These are phyloP conservation scores for Syngnathus typhle DNA, from an alignment of 2,113 vertebrate species.

Conservation along the genomic window DNA sequence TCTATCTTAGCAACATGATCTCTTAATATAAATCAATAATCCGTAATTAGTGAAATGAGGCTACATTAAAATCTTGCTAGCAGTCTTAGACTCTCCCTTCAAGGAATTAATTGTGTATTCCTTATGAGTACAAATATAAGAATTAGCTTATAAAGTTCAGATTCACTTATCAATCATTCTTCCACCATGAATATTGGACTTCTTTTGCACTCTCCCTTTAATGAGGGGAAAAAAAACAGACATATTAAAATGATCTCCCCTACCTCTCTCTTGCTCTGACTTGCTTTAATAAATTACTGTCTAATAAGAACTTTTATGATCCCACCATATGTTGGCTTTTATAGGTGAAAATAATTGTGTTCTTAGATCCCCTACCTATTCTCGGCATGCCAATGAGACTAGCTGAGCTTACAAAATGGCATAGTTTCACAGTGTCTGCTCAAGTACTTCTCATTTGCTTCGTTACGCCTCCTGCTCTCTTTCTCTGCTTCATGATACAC, in stretches of 20 bases:
- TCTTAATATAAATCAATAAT: no score
- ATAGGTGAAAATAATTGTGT: slow-evolving; percentile 96
- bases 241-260: slow-evolving; percentile 55
- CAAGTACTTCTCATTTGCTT: slow-evolving; percentile 89
- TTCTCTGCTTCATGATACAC: slow-evolving; percentile 56
- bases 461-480: slow-evolving; percentile 64
- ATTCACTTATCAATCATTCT: slow-evolving; percentile 33
- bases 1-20: no score
- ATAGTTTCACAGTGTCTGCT: slow-evolving; percentile 94
- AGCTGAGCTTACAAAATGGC: slow-evolving; percentile 70
- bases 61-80: neutral
- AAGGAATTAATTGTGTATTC: slow-evolving; percentile 22
- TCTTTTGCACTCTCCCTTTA: slow-evolving; percentile 46
- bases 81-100: neutral
- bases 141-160: slow-evolving; percentile 27
- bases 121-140: neutral
- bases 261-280: slow-evolving; percentile 62
- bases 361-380: slow-evolving; percentile 87
- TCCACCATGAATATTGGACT: slow-evolving; percentile 50
- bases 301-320: slow-evolving; percentile 97
- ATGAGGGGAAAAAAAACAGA: slow-evolving; percentile 57
- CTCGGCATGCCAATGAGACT: slow-evolving; percentile 83
- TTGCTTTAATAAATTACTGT: slow-evolving; percentile 82
- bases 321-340: slow-evolving; percentile 98
- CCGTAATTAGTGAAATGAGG: neutral